These are phyloP conservation scores for Apoderus coryli DNA, from an alignment of 2,888 invertebrate genomes.

Conservation along the genomic window DNA sequence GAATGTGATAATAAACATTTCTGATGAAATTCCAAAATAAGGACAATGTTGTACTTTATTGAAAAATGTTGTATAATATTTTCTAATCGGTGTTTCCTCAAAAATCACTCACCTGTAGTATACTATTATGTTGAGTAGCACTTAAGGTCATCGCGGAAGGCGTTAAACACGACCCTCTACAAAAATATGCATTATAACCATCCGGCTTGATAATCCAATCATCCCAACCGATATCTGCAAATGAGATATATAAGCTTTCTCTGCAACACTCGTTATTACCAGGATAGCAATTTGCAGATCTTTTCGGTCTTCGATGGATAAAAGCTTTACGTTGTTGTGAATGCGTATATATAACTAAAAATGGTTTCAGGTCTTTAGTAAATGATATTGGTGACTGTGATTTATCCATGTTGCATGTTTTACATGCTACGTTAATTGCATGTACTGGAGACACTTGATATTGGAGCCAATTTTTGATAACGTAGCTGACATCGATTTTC, in stretches of 20 bases:
- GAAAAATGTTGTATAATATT: too few species aligned
- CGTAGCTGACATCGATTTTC: constrained; percentile 61
- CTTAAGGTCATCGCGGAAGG: constrained; percentile 54
- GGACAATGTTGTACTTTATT: too few species aligned
- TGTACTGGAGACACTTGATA: constrained; percentile 50
- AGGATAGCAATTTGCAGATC: constrained; percentile 54
- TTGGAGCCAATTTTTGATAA: constrained; percentile 62
- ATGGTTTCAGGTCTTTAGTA: constrained; percentile 55
- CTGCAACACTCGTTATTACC: constrained; percentile 66
- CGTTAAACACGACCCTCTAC: constrained; percentile 64
- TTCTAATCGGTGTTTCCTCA: too few species aligned
- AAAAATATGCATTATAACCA: constrained; percentile 79
- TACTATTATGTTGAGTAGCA: constrained; percentile 51
- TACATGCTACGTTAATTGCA: constrained; percentile 62
- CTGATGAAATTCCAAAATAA: too few species aligned
- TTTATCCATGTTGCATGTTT: constrained; percentile 53
- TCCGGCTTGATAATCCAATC: constrained; percentile 75
- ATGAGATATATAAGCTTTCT: constrained; percentile 68
- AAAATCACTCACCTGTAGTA: constrained; percentile 55
- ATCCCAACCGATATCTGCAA: constrained; percentile 75
- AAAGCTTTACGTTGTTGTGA: constrained; percentile 43
- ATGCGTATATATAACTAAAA: constrained; percentile 65
- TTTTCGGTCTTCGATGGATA: constrained; percentile 25
- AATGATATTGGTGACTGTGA: constrained; percentile 54
- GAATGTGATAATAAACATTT: too few species aligned